These are phyloP conservation scores for Augochlorella aurata DNA, from an alignment of 2,888 invertebrate species.

Conservation along the genomic window DNA sequence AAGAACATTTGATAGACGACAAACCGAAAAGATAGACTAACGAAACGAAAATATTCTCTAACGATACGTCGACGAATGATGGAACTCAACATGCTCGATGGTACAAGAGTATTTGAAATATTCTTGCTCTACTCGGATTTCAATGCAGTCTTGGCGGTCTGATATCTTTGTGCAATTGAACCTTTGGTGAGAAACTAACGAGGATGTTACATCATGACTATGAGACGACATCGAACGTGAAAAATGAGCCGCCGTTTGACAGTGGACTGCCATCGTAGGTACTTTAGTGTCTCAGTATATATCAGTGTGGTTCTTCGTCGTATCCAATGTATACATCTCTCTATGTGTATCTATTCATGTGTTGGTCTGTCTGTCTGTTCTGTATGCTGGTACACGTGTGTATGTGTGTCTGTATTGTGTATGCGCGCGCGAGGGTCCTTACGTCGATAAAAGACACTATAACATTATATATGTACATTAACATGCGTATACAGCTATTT, in stretches of 20 bases:
- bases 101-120: constrained; percentile 46
- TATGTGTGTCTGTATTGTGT: constrained; percentile 25
- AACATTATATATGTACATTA: constrained; percentile 81
- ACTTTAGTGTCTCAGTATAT: constrained; percentile 44
- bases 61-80: constrained; percentile 9
- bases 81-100: constrained; percentile 52
- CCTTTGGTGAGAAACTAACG: constrained; percentile 53
- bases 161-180: constrained; percentile 64
- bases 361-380: background rate
- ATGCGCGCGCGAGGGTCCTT: constrained; percentile 74
- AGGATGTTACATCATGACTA: constrained; percentile 34
- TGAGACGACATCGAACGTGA: constrained; percentile 44
- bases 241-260: constrained; percentile 58
- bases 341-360: background rate
- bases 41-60: background rate
- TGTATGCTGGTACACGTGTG: too few relatives aligned
- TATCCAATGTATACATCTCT: background rate
- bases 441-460: constrained; percentile 79
- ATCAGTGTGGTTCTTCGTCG: constrained; percentile 34
- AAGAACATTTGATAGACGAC: background rate
- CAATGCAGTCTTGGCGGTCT: constrained; percentile 39
- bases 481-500: constrained; percentile 79
- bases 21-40: background rate
- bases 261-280: constrained; percentile 65
- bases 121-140: constrained; percentile 30